Evolutionary conservation across 2,113 vertebrate species (phyloP).

Genomic region (Scytalopus superciliaris): DNA sequence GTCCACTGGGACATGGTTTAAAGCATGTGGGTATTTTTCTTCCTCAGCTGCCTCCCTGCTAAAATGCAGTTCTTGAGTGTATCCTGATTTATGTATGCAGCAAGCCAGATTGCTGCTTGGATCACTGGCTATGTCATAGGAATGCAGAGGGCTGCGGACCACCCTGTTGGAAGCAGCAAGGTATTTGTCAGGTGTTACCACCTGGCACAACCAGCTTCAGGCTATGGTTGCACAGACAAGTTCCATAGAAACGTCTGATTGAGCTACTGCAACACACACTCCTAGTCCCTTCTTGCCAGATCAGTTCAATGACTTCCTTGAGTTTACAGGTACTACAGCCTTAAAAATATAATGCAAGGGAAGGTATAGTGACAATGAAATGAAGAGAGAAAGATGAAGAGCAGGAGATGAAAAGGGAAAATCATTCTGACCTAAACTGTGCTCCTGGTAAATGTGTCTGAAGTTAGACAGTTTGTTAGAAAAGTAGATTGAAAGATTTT

Average conservation of each 20-base stretch:
- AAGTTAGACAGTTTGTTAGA: not conserved
- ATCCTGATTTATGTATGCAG: not conserved
- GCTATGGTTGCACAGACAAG: not conserved
- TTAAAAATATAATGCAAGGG: not conserved
- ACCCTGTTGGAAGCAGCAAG: not conserved
- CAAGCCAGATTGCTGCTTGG: not conserved
- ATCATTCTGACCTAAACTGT: not conserved
- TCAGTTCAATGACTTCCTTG: not conserved
- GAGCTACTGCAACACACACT: not conserved
- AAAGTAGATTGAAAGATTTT: not conserved
- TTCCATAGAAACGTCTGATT: not conserved
- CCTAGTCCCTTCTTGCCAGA: not conserved
- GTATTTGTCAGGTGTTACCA: not conserved
- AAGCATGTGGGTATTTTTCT: not conserved
- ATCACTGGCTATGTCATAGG: not conserved
- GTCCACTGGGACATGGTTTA: not conserved
- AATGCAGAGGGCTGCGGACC: not conserved
- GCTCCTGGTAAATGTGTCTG: not conserved
- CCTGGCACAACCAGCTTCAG: not conserved
- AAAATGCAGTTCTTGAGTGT: not conserved
- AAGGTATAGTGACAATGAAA: not conserved
- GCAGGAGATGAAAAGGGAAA: accelerated
- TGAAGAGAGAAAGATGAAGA: not conserved
- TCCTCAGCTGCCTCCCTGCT: not conserved
- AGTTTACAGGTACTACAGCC: not conserved